phyloP scores from a whole-genome alignment of 2,113 vertebrate genomes.

The Lophotis ruficrista region DNA sequence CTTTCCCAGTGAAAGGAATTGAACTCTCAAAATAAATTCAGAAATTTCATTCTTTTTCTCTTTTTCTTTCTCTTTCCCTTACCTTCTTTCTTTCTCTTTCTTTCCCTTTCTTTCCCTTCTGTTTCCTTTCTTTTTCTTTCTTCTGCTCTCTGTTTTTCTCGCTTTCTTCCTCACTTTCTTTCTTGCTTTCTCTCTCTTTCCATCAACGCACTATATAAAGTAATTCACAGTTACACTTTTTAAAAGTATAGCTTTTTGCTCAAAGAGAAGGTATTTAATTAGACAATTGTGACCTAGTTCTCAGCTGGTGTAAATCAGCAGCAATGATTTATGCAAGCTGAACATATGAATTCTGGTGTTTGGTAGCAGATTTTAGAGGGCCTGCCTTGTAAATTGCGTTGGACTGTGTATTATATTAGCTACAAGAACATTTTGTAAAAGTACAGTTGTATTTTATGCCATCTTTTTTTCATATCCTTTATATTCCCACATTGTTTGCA shows the following conservation, averaged over 20 bases:
- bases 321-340: conserved; percentile 36
- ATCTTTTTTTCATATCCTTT: background rate
- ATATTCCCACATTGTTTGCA: background rate
- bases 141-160: background rate
- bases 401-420: background rate
- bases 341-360: background rate
- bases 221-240: background rate
- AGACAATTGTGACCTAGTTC: background rate
- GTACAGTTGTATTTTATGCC: background rate
- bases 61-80: too few relatives aligned
- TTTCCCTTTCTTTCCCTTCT: background rate
- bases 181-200: background rate
- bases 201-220: background rate
- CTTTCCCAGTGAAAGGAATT: background rate
- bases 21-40: background rate
- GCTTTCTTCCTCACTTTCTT: background rate
- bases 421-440: background rate
- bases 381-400: conserved; percentile 28
- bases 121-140: background rate
- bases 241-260: background rate
- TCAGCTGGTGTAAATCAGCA: conserved; percentile 54
- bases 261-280: conserved; percentile 19
- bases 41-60: too few relatives aligned
- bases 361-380: background rate
- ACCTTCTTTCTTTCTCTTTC: too few relatives aligned